Conservation (phyloP, 2,888 invertebrate species). For the Agapostemon virescens region DNA sequence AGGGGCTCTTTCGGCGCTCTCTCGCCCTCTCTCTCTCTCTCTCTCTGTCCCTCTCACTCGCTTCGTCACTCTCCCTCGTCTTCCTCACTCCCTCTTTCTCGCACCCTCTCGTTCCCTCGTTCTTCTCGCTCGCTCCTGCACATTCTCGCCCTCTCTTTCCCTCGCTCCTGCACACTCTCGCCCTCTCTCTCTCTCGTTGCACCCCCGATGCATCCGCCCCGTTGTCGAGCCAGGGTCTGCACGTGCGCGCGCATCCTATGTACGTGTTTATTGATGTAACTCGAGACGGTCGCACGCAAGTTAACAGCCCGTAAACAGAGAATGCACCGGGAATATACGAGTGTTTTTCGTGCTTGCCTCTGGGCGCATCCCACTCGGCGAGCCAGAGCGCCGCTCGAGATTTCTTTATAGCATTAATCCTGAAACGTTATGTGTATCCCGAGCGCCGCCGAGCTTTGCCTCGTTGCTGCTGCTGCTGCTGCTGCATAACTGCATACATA, state of each 20-base stretch:
- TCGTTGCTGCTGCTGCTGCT: neutral
- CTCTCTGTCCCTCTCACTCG: neutral
- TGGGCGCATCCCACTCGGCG: conserved; percentile 64
- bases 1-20: too few species aligned
- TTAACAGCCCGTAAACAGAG: conserved; percentile 71
- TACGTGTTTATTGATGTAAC: conserved; percentile 72
- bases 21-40: too few species aligned
- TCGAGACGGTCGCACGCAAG: conserved; percentile 72
- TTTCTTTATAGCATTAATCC: conserved; percentile 69
- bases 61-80: neutral
- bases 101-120: too few species aligned
- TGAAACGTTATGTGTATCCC: conserved; percentile 58
- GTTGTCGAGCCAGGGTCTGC: conserved; percentile 40
- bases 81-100: too few species aligned
- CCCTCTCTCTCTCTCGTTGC: neutral
- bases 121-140: too few species aligned
- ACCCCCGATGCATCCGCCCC: conserved; percentile 11
- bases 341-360: conserved; percentile 68
- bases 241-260: conserved; percentile 69
- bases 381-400: conserved; percentile 62
- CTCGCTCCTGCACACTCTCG: neutral
- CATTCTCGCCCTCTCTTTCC: neutral
- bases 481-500: neutral
- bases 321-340: conserved; percentile 70
- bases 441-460: conserved; percentile 41